Percentiles rank a stretch among this genome's conserved stretches.
Conservation (phyloP, 2,888 invertebrate species). For the Polydrusus cervinus region DNA sequence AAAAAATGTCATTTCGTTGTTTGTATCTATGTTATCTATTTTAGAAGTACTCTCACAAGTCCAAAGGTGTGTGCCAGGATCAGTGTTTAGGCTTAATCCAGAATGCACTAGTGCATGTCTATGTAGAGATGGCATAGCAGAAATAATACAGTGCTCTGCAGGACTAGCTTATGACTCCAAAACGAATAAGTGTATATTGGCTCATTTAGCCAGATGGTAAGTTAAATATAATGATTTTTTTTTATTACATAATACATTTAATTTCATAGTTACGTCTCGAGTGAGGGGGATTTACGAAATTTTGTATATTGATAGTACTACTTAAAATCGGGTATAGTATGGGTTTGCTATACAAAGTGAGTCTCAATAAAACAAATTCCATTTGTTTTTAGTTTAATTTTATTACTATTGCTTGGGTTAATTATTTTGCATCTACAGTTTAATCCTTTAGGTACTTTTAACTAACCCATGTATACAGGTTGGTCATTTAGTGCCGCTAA, state of each 20-base stretch:
- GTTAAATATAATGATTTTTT: conserved; percentile 6
- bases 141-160: conserved; percentile 69
- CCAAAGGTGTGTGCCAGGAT: conserved; percentile 64
- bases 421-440: no score
- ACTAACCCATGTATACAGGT: no score
- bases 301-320: no score
- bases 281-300: no score
- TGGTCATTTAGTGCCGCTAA: no score
- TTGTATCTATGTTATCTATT: conserved; percentile 33
- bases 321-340: no score
- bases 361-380: no score
- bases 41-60: conserved; percentile 63
- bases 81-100: conserved; percentile 65
- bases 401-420: neutral
- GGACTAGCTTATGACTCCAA: conserved; percentile 68
- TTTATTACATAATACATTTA: no score
- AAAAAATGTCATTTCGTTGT: no score
- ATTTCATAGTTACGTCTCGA: no score
- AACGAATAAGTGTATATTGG: conserved; percentile 67
- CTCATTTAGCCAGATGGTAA: conserved; percentile 69
- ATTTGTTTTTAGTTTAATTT: neutral
- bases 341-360: no score
- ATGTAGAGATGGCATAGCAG: conserved; percentile 66
- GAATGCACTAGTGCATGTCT: conserved; percentile 68
- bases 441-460: no score